phyloP scores from a whole-genome alignment of 1,140 invertebrate species.

The Brachionus asplanchnoidis region DNA sequence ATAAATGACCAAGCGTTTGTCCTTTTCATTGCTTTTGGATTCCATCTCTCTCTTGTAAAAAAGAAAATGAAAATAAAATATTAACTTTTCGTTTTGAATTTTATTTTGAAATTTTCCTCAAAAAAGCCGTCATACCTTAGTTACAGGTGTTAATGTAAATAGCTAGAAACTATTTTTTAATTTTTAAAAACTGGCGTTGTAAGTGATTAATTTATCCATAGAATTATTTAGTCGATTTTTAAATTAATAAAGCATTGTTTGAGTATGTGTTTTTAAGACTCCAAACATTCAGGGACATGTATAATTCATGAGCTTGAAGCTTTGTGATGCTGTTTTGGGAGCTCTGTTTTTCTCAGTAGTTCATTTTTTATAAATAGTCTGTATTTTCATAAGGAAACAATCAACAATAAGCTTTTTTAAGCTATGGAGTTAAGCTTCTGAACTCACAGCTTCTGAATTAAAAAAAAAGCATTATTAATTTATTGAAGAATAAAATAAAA shows the following conservation, averaged over 20 bases:
- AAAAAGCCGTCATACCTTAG: slow-evolving; percentile 3
- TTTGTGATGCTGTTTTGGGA: not conserved
- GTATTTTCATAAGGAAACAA: not conserved
- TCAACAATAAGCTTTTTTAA: not conserved
- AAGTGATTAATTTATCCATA: slow-evolving; percentile 1
- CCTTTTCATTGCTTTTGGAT: not conserved
- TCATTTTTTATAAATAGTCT: not conserved
- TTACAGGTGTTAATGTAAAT: not conserved
- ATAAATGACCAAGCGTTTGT: not conserved
- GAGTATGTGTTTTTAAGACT: not conserved
- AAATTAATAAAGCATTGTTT: not conserved
- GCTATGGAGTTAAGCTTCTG: not conserved
- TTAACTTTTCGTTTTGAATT: not conserved
- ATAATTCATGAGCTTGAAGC: not conserved
- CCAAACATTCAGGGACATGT: not conserved
- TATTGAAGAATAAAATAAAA: not conserved
- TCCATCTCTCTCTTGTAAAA: not conserved
- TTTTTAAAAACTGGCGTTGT: not conserved
- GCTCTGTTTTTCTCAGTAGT: not conserved
- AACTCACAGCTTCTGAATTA: not conserved
- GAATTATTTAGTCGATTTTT: not conserved
- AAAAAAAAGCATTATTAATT: not conserved
- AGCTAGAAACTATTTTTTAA: not conserved
- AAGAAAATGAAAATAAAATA: not conserved
- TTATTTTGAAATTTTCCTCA: not conserved